Evolutionary conservation across 1,140 invertebrate species (phyloP).

Genomic region (Pseudomyrmex cubaensis): DNA sequence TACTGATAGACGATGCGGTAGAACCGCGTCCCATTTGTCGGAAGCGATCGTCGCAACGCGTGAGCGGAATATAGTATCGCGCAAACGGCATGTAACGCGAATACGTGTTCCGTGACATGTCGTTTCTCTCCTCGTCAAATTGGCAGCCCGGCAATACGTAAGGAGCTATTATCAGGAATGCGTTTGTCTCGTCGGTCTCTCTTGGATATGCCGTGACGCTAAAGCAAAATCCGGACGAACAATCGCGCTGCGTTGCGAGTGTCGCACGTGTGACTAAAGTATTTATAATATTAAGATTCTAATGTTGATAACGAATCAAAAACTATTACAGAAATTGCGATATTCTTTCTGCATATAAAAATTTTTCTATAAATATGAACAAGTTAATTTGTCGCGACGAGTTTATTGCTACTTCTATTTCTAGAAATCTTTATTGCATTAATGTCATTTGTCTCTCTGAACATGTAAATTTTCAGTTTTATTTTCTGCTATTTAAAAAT

Average conservation of each 20-base stretch:
- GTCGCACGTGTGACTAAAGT: constrained; percentile 8
- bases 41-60: constrained; percentile 66
- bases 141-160: constrained; percentile 64
- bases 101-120: constrained; percentile 52
- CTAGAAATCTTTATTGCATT: neutral
- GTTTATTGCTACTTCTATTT: neutral
- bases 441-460: neutral
- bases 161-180: constrained; percentile 46
- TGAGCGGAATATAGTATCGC: constrained; percentile 55
- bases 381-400: neutral
- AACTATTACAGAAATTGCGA: neutral
- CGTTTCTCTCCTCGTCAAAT: constrained; percentile 67
- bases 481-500: neutral
- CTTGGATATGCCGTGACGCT: neutral
- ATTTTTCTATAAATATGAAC: neutral
- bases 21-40: constrained; percentile 59
- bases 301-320: neutral
- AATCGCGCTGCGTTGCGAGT: neutral
- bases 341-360: neutral
- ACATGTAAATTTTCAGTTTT: neutral
- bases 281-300: neutral
- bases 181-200: constrained; percentile 55
- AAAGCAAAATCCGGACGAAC: constrained; percentile 17
- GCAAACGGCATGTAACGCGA: constrained; percentile 51
- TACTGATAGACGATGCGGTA: constrained; percentile 44